These are phyloP conservation scores for Apodemus speciosus DNA, from an alignment of 2,113 vertebrate species.

Conservation along the genomic window DNA sequence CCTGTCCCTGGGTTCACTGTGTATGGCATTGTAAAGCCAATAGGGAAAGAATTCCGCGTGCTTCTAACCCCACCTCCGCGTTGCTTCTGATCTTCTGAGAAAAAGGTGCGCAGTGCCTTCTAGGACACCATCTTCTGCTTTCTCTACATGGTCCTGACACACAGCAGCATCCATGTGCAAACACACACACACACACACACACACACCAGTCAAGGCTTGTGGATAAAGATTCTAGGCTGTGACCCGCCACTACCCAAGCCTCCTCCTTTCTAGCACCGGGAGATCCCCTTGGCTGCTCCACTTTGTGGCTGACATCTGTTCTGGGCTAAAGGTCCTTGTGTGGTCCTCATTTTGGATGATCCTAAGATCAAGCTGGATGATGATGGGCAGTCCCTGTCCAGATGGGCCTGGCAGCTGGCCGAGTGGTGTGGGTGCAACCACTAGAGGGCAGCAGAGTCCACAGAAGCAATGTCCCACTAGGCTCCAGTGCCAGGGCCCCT, in stretches of 20 bases:
- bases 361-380: neutral
- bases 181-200: neutral
- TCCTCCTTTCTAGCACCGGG: rapidly evolving
- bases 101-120: rapidly evolving
- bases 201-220: neutral
- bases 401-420: neutral
- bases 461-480: neutral
- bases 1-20: neutral
- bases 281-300: neutral
- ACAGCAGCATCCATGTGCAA: too few species aligned
- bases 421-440: neutral
- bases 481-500: rapidly evolving
- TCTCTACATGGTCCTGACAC: neutral
- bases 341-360: neutral
- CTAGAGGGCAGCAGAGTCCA: slow-evolving; percentile 82
- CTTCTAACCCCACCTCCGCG: neutral
- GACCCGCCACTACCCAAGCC: too few species aligned
- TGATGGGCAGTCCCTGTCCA: neutral
- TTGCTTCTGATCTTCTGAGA: neutral
- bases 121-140: neutral
- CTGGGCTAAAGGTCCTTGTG: rapidly evolving
- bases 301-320: neutral
- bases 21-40: too few species aligned
- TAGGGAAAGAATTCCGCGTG: neutral
- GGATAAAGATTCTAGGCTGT: rapidly evolving